A percentile compares a stretch with the other conserved stretches of the same genome.
phyloP scores from a whole-genome alignment of 1,140 invertebrate genomes.

The Hypothenemus hampei region DNA sequence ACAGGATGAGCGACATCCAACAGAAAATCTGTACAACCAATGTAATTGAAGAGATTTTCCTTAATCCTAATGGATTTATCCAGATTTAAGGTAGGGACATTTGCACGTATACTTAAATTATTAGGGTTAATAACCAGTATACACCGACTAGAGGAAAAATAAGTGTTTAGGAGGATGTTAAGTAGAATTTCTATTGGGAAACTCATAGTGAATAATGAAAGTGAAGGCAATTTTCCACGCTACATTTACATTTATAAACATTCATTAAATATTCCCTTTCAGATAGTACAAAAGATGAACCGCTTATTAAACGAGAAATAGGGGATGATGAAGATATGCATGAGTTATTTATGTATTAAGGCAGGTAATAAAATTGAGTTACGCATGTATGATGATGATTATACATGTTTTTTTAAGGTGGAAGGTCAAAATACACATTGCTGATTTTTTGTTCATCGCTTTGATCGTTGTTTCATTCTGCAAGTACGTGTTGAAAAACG shows the following conservation, averaged over 20 bases:
- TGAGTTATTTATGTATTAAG: too few relatives aligned
- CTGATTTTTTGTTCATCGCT: conserved; percentile 30
- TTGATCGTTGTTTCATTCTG: conserved; percentile 22
- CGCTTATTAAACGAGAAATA: too few relatives aligned
- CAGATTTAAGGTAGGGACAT: conserved; percentile 19
- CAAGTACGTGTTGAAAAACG: conserved; percentile 2
- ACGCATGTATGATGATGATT: conserved; percentile 37
- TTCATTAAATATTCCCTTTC: too few relatives aligned
- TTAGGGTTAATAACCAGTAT: conserved; percentile 25
- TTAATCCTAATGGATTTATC: conserved; percentile 4
- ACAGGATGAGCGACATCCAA: conserved; percentile 20
- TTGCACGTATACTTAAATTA: conserved; percentile 20
- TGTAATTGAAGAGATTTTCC: conserved; percentile 25
- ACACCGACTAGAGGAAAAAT: conserved; percentile 29
- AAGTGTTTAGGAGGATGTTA: conserved; percentile 28
- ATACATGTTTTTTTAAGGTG: conserved; percentile 28
- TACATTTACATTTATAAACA: too few relatives aligned
- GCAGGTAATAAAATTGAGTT: conserved; percentile 26
- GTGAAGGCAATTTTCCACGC: not conserved
- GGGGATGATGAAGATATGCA: too few relatives aligned
- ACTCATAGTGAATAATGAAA: too few relatives aligned
- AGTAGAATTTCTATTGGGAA: conserved; percentile 11
- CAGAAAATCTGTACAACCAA: conserved; percentile 35
- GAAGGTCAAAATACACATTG: conserved; percentile 36
- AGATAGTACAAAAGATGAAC: too few relatives aligned